Conservation (phyloP, 2,797 vertebrate species). For the Myoxocephalus aenaeus region DNA sequence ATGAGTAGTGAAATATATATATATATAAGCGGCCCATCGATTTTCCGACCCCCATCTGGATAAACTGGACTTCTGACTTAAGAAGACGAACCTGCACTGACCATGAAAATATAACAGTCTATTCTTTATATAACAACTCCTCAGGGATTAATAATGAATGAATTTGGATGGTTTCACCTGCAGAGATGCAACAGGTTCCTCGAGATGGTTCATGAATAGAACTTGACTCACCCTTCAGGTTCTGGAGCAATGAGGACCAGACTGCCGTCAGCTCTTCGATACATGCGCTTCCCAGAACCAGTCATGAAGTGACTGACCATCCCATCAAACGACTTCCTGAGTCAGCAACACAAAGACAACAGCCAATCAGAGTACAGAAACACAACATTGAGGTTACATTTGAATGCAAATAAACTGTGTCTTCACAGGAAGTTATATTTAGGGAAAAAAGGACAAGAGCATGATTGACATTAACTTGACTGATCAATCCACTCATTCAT, state of each 20-base stretch:
- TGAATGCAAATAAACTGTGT: background rate
- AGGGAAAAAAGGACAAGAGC: background rate
- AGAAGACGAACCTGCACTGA: too few species aligned
- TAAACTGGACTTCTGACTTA: background rate
- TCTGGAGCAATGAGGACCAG: slow-evolving; percentile 71
- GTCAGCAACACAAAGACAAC: slow-evolving; percentile 4
- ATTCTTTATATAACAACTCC: too few species aligned
- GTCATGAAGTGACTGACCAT: slow-evolving; percentile 76
- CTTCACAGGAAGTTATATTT: background rate
- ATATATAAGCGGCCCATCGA: too few species aligned
- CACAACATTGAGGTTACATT: background rate
- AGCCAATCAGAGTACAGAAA: slow-evolving; percentile 36
- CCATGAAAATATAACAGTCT: too few species aligned
- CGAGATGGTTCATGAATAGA: background rate
- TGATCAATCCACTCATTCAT: too few species aligned
- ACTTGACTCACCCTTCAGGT: slow-evolving; percentile 69
- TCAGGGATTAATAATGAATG: background rate
- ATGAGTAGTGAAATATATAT: too few species aligned
- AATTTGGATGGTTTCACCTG: background rate
- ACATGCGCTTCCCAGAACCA: slow-evolving; percentile 84
- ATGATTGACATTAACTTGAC: background rate
- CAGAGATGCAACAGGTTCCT: background rate
- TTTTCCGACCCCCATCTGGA: background rate
- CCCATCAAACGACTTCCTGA: slow-evolving; percentile 64
- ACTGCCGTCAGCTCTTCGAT: slow-evolving; percentile 82